These are phyloP conservation scores for Hafferia zeledoni DNA, from an alignment of 2,797 vertebrate species.

Conservation along the genomic window DNA sequence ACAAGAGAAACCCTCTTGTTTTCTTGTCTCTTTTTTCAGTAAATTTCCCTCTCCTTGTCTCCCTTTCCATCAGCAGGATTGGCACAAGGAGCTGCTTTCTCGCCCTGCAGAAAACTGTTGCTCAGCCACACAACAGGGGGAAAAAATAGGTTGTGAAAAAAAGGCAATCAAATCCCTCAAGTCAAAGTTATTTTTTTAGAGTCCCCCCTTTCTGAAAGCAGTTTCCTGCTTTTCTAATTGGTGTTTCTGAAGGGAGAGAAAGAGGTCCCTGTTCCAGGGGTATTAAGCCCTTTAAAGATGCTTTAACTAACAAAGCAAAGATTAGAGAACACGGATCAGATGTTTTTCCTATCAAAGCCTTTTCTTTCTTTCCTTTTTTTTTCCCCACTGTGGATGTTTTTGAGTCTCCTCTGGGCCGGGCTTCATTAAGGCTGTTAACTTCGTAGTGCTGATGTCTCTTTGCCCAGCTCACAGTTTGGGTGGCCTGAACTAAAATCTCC, in stretches of 20 bases:
- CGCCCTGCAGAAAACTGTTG: background rate
- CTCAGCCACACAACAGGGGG: background rate
- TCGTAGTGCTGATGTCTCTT: slow-evolving; percentile 57
- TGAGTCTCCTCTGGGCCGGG: slow-evolving; percentile 48
- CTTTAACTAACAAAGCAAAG: slow-evolving; percentile 55
- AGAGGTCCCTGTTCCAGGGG: slow-evolving; percentile 34
- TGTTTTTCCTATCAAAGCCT: slow-evolving; percentile 69
- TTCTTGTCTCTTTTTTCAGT: background rate
- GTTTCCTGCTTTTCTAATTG: slow-evolving; percentile 44
- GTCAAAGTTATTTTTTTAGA: slow-evolving; percentile 23
- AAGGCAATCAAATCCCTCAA: background rate
- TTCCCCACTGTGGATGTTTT: slow-evolving; percentile 22
- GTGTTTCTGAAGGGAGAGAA: slow-evolving; percentile 45
- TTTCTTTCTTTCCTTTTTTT: slow-evolving; percentile 50
- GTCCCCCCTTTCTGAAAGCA: background rate
- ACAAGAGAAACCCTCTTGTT: background rate
- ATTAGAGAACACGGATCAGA: slow-evolving; percentile 60
- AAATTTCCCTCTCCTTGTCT: background rate
- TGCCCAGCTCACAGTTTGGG: slow-evolving; percentile 83
- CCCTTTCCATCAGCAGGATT: background rate
- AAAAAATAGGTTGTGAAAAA: slow-evolving; percentile 1
- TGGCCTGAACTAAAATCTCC: slow-evolving; percentile 87
- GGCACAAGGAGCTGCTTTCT: background rate
- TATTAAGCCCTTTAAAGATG: slow-evolving; percentile 26
- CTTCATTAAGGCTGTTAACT: slow-evolving; percentile 71